These are phyloP conservation scores for Meleagris gallopavo DNA, from an alignment of 2,113 vertebrate genomes.

Conservation along the genomic window DNA sequence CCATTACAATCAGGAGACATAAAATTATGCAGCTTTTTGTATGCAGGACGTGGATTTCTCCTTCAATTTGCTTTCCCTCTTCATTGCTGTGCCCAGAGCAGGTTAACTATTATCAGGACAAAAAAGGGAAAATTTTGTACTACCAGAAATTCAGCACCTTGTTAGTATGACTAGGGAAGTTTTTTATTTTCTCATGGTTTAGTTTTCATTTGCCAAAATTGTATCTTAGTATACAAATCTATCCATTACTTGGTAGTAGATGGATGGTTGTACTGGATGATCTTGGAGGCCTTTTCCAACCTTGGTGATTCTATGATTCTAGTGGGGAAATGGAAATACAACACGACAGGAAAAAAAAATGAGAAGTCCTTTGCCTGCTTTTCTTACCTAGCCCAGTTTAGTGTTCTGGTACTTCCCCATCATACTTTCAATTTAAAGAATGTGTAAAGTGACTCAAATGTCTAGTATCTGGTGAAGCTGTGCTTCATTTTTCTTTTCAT, in stretches of 20 bases:
- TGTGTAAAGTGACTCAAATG: background rate
- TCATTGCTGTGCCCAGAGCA: background rate
- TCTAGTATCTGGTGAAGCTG: background rate
- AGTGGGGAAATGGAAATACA: background rate
- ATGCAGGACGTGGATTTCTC: background rate
- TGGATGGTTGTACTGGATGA: too few relatives aligned
- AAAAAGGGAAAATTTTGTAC: background rate
- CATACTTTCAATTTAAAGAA: background rate
- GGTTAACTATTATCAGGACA: background rate
- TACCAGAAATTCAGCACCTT: background rate
- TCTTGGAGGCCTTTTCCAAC: too few relatives aligned
- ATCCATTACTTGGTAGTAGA: too few relatives aligned
- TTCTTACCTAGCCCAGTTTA: background rate
- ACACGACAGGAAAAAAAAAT: too few relatives aligned
- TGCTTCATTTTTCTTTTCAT: background rate
- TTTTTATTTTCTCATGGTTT: background rate
- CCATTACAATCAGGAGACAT: fast-evolving
- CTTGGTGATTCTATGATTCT: too few relatives aligned
- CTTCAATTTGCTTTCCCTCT: background rate
- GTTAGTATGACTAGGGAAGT: background rate
- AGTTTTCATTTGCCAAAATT: background rate
- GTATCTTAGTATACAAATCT: fast-evolving
- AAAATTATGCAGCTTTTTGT: background rate
- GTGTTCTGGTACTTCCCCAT: background rate
- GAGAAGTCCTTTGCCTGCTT: background rate